Evolutionary conservation across 2,888 invertebrate genomes (phyloP), one percentile per base, ranked within the genome.

Genomic region (Amphipoea lucens): DNA sequence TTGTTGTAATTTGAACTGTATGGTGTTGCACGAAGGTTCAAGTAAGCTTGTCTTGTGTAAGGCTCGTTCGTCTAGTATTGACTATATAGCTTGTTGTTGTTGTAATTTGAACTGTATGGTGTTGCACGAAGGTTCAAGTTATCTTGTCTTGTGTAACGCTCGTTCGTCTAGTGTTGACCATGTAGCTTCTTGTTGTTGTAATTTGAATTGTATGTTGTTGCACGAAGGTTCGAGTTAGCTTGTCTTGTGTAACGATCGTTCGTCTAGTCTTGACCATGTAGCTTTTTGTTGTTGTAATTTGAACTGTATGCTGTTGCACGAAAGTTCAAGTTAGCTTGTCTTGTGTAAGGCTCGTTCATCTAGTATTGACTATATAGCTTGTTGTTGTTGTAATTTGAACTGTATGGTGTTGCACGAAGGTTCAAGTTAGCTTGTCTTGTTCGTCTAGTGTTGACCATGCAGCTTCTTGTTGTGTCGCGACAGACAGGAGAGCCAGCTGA

Each of bases 401-500:
- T 67, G 2, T 42, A n/a, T 67, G 9, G 17, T n/a, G 9, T 67
- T n/a, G 17, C n/a, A n/a, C 23, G 42, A 17, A 4, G 17, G 17
- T 45, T 29, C 20, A 69, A 48, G 5, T 11, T 29, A 29, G 29
- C 45, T 48, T 68, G 29, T 66, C 6, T 60, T n/a, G 40, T n/a
- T 7, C 9, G 20, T 9, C 69, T 69, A 69, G 11, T n/a, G 71
- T 40, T 71, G 76, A 2, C 14, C 23, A 69, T 95, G 95, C 29
- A 93, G 91, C 0, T 94, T 86, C 0, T 95, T 82, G 62, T 92
- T 88, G 82, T 96, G 96, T 0, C 96, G 79, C 0, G 96, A 95
- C 0, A 96, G 90, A 71, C 96, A 96, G 4, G 96, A 96, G 78
- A 93, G 94, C 96, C 96, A 96, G 65, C 93, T 93, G 92, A 96